Conservation (phyloP, 2,797 vertebrate species). For the Borostomias antarcticus region DNA sequence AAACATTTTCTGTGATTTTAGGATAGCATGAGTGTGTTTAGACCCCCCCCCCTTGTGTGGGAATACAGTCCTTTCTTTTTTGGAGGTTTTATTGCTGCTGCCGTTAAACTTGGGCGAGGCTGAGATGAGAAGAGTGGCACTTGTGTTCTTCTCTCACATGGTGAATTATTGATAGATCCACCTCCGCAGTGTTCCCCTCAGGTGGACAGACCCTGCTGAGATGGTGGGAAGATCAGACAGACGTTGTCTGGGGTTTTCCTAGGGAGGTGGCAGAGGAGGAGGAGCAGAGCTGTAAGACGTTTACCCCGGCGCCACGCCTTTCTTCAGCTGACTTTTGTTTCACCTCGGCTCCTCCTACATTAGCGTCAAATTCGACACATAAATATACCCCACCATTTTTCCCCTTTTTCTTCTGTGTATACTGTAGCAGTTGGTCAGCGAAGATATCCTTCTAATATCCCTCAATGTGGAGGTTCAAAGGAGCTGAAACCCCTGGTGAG, state of each 20-base stretch:
- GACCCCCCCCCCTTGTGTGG: constrained; percentile 39
- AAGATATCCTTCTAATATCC: constrained; percentile 14
- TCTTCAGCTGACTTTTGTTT: constrained; percentile 42
- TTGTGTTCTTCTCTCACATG: constrained; percentile 68
- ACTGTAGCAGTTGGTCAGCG: constrained; percentile 26
- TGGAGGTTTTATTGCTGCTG: constrained; percentile 55
- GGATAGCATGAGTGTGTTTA: constrained; percentile 49
- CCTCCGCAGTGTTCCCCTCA: constrained; percentile 42
- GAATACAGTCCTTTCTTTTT: constrained; percentile 60
- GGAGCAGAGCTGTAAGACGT: constrained; percentile 45
- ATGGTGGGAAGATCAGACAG: constrained; percentile 49
- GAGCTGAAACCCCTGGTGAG: constrained; percentile 45
- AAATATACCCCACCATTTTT: background rate
- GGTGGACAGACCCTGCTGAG: constrained; percentile 53
- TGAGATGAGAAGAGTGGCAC: constrained; percentile 63
- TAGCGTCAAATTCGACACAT: constrained; percentile 34
- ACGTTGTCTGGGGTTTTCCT: constrained; percentile 42
- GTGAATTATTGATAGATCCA: constrained; percentile 79
- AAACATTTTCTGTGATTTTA: constrained; percentile 53
- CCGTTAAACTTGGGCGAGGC: constrained; percentile 64
- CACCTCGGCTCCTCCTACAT: constrained; percentile 52
- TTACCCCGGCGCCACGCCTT: constrained; percentile 33
- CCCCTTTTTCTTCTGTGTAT: constrained; percentile 32
- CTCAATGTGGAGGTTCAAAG: constrained; percentile 29
- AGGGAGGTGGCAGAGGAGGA: constrained; percentile 25